These are phyloP conservation scores for Andrena trimmerana DNA, from an alignment of 2,888 invertebrate genomes.

Conservation along the genomic window DNA sequence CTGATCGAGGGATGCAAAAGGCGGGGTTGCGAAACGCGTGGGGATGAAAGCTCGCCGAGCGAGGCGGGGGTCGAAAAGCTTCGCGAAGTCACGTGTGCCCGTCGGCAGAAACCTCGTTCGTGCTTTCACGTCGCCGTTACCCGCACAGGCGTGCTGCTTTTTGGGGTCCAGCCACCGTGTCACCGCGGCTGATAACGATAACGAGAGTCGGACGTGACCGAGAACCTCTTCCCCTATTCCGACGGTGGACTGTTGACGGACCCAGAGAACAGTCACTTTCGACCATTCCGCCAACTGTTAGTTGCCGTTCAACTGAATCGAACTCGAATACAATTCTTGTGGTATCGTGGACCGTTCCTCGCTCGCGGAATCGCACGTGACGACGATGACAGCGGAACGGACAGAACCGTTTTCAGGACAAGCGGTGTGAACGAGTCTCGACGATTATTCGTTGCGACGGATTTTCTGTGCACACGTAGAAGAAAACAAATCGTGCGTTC, in stretches of 20 bases:
- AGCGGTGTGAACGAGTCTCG: neutral
- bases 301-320: neutral
- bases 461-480: neutral
- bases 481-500: neutral
- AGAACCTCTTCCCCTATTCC: conserved; percentile 18
- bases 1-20: conserved; percentile 89
- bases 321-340: neutral
- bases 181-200: conserved; percentile 69
- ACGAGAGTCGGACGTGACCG: conserved; percentile 64
- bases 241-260: neutral
- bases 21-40: conserved; percentile 88
- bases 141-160: conserved; percentile 66
- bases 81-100: conserved; percentile 84
- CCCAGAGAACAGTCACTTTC: neutral
- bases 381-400: neutral
- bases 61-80: conserved; percentile 79
- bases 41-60: conserved; percentile 84
- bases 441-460: neutral
- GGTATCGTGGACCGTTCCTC: neutral
- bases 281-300: neutral
- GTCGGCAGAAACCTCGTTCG: conserved; percentile 78
- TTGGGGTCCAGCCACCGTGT: conserved; percentile 64
- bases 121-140: conserved; percentile 79
- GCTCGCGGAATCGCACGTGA: neutral
- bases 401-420: neutral